Conservation (phyloP, 92 coral and sea anemone species). For the Actinernus sp. region DNA sequence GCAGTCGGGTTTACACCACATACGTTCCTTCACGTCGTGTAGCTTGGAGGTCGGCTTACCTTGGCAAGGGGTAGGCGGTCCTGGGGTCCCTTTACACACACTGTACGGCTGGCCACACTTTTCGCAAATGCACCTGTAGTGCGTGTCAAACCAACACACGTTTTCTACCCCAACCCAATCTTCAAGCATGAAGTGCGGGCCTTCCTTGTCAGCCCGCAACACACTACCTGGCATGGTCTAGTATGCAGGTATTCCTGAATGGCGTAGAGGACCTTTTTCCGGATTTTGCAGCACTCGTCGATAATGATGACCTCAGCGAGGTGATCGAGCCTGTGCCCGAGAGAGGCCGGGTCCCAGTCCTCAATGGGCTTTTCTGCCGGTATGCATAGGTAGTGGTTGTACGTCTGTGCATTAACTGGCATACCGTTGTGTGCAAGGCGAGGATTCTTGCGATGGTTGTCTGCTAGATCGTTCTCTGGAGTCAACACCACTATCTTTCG, state of each 20-base stretch:
- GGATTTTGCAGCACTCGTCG: too few relatives aligned
- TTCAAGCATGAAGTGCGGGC: conserved; percentile 23
- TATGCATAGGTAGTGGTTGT: conserved; percentile 35
- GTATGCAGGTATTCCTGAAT: conserved; percentile 21
- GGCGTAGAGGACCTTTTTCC: conserved; percentile 4
- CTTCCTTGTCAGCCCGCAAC: conserved; percentile 16
- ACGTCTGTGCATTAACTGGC: conserved; percentile 16
- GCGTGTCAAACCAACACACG: conserved; percentile 15
- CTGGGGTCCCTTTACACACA: neutral
- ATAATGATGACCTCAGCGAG: conserved; percentile 31
- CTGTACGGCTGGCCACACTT: conserved; percentile 4
- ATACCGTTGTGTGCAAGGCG: conserved; percentile 6
- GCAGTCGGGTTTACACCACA: conserved; percentile 9
- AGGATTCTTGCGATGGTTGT: conserved; percentile 20
- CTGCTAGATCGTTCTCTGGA: conserved; percentile 39
- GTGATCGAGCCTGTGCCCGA: conserved; percentile 22
- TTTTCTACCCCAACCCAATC: conserved; percentile 34
- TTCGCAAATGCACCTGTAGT: conserved; percentile 21
- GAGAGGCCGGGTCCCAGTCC: conserved; percentile 37
- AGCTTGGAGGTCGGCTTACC: conserved; percentile 7
- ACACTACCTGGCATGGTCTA: conserved; percentile 34
- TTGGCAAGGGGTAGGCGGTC: neutral
- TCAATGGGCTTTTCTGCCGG: conserved; percentile 27
- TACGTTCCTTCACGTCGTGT: conserved; percentile 1
- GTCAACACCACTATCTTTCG: conserved; percentile 21